Evolutionary conservation across 2,888 invertebrate species (phyloP).

Genomic region (Thecocarcelia acutangulata): DNA sequence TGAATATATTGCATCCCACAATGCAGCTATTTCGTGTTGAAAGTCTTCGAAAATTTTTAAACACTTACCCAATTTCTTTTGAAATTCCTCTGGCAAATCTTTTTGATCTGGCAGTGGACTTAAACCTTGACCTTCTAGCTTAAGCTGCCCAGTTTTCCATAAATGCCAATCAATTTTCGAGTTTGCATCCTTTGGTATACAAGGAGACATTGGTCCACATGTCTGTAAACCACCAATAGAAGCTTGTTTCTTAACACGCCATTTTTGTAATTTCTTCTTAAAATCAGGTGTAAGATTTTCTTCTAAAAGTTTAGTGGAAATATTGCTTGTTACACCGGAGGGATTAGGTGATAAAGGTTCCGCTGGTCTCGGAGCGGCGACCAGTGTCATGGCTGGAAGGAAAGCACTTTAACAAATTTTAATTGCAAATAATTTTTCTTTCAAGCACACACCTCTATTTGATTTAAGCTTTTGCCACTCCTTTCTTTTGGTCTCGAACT

Average conservation of each 20-base stretch:
- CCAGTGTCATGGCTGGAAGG: constrained; percentile 64
- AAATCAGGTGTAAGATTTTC: constrained; percentile 90
- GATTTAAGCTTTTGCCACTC: constrained; percentile 83
- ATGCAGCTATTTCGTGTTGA: neutral
- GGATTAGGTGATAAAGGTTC: constrained; percentile 76
- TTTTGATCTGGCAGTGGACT: constrained; percentile 84
- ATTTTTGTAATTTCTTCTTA: constrained; percentile 91
- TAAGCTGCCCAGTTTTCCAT: constrained; percentile 83
- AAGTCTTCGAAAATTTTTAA: neutral
- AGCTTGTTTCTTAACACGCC: constrained; percentile 85
- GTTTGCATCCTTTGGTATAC: constrained; percentile 78
- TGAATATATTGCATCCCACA: neutral
- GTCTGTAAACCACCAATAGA: constrained; percentile 73
- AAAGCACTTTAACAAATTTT: neutral
- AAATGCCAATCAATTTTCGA: constrained; percentile 84
- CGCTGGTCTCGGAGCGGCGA: constrained; percentile 72
- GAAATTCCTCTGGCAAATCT: constrained; percentile 90
- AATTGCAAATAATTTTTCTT: neutral
- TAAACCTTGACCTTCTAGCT: constrained; percentile 80
- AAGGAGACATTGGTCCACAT: constrained; percentile 71
- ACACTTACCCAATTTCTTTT: constrained; percentile 87
- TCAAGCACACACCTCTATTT: constrained; percentile 72
- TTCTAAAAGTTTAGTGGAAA: constrained; percentile 82
- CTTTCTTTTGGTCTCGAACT: constrained; percentile 87
- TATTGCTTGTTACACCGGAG: constrained; percentile 74